A percentile compares a stretch with the other conserved stretches of the same genome.
Conservation (phyloP, 2,113 vertebrate genomes). For the Pitta sordida region DNA sequence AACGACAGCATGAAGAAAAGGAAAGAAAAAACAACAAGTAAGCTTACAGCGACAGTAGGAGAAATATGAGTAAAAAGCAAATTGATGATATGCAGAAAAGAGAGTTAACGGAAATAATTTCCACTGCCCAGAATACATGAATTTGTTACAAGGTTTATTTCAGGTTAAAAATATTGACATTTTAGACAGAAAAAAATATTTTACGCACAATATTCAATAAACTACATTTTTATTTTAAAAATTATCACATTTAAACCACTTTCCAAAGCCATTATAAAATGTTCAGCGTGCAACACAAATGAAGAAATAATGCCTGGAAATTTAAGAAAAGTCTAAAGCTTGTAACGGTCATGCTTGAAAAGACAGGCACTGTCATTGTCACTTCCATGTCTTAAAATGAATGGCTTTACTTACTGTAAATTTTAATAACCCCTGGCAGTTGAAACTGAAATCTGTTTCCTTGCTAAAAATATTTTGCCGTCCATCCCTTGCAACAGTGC, state of each 20-base stretch:
- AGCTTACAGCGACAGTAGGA: conserved; percentile 91
- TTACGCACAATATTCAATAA: conserved; percentile 50
- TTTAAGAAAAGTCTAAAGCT: conserved; percentile 21
- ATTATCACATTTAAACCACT: conserved; percentile 30
- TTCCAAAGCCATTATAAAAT: conserved; percentile 51
- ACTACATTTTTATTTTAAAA: conserved; percentile 38
- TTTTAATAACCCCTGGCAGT: background rate
- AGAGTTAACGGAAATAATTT: conserved; percentile 79
- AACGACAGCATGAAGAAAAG: conserved; percentile 98
- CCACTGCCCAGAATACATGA: conserved; percentile 75
- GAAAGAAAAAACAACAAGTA: conserved; percentile 95
- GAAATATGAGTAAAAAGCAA: conserved; percentile 87
- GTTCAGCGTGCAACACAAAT: conserved; percentile 55
- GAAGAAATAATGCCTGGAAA: conserved; percentile 42
- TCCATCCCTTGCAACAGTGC: conserved; percentile 15
- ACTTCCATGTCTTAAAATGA: conserved; percentile 31
- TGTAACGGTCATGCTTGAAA: conserved; percentile 20
- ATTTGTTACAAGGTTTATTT: conserved; percentile 74
- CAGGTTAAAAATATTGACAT: conserved; percentile 72
- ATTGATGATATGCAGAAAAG: conserved; percentile 85
- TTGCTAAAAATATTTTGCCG: conserved; percentile 25
- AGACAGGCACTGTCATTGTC: conserved; percentile 3
- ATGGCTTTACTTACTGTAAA: conserved; percentile 47
- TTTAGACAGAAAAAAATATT: conserved; percentile 67
- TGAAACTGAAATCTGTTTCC: conserved; percentile 1